phyloP scores from a whole-genome alignment of 2,888 invertebrate genomes.

The Neoascia interrupta region DNA sequence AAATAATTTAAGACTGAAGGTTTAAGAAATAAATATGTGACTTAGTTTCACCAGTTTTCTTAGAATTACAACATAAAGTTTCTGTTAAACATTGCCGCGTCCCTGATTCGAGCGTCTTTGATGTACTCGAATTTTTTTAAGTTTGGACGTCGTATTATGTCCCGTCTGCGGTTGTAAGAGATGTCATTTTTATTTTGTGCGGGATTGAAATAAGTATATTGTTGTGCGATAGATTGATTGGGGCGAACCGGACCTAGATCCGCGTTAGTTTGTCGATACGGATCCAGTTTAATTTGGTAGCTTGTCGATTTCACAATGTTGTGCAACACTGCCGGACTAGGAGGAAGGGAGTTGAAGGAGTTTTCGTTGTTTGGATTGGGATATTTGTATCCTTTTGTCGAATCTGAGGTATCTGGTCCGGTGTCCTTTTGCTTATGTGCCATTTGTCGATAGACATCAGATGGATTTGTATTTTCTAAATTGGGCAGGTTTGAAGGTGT shows the following conservation, averaged over 20 bases:
- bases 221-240: conserved; percentile 72
- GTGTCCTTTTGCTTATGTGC: conserved; percentile 73
- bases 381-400: conserved; percentile 73
- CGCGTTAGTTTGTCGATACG: conserved; percentile 72
- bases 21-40: conserved; percentile 28
- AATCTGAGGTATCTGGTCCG: background rate
- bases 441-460: conserved; percentile 77
- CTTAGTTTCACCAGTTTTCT: too few species aligned
- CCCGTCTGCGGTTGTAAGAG: conserved; percentile 50
- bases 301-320: conserved; percentile 57
- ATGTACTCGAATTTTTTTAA: conserved; percentile 40
- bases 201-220: conserved; percentile 75
- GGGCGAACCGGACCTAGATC: conserved; percentile 33
- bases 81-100: conserved; percentile 48
- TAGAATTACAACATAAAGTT: conserved; percentile 40
- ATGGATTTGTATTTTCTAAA: conserved; percentile 70
- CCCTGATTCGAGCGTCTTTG: conserved; percentile 38
- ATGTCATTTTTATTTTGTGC: conserved; percentile 70
- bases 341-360: conserved; percentile 73
- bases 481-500: background rate
- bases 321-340: conserved; percentile 23
- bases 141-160: conserved; percentile 16
- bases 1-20: conserved; percentile 19
- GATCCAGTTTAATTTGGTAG: conserved; percentile 37
- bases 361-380: conserved; percentile 73